Evolutionary conservation across 1,140 invertebrate genomes (phyloP).

Genomic region (Zaprionus vittiger): DNA sequence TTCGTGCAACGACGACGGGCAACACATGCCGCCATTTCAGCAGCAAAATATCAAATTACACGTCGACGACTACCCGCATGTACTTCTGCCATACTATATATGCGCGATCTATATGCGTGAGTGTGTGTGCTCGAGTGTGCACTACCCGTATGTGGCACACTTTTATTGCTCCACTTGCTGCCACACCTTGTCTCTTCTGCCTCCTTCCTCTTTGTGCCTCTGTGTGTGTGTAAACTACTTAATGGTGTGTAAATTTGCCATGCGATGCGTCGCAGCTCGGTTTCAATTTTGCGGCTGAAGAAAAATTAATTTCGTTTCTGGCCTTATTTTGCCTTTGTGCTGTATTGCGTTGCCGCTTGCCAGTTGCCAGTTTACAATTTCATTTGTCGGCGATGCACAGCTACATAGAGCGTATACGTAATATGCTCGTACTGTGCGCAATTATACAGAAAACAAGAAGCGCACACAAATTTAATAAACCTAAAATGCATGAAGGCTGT

Average conservation of each 20-base stretch:
- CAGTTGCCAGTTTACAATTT: slow-evolving; percentile 41
- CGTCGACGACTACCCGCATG: slow-evolving; percentile 50
- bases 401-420: slow-evolving; percentile 41
- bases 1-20: slow-evolving; percentile 50
- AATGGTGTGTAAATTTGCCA: slow-evolving; percentile 83
- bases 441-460: slow-evolving; percentile 49
- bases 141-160: slow-evolving; percentile 36
- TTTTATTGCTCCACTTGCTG: slow-evolving; percentile 63
- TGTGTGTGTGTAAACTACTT: slow-evolving; percentile 77
- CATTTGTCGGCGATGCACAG: slow-evolving; percentile 54
- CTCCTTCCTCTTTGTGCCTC: not conserved
- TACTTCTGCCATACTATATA: not conserved
- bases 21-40: slow-evolving; percentile 74
- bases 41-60: slow-evolving; percentile 79
- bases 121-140: slow-evolving; percentile 17
- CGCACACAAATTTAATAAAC: slow-evolving; percentile 67
- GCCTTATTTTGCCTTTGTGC: slow-evolving; percentile 34
- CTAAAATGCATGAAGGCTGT: slow-evolving; percentile 42
- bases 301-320: slow-evolving; percentile 73
- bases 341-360: not conserved
- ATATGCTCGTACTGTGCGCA: slow-evolving; percentile 30
- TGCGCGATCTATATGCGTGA: slow-evolving; percentile 8
- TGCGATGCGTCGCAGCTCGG: slow-evolving; percentile 63
- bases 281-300: slow-evolving; percentile 79
- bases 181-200: slow-evolving; percentile 53